Evolutionary conservation across 2,113 vertebrate species (phyloP).

Genomic region (Tragelaphus imberbis): DNA sequence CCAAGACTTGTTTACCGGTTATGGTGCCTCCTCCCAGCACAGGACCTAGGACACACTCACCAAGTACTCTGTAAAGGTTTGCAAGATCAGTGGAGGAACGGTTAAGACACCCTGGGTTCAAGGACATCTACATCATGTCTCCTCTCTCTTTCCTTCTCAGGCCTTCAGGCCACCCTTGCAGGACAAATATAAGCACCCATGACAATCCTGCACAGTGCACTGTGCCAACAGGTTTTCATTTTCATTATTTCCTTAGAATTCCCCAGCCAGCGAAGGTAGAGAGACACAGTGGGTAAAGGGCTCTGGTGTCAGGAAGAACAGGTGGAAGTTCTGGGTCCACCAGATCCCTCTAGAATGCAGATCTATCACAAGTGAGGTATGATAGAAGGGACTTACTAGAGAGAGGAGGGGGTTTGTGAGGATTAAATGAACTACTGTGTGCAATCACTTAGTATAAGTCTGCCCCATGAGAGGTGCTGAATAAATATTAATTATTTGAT

Average conservation of each 20-base stretch:
- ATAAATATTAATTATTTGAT: background rate
- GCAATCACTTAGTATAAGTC: background rate
- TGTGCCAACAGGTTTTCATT: background rate
- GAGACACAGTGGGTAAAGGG: background rate
- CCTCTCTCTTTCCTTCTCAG: background rate
- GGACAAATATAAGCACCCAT: background rate
- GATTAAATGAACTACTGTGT: background rate
- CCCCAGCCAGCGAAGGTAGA: background rate
- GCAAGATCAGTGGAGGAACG: background rate
- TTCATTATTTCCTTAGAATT: background rate
- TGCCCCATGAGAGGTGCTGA: background rate
- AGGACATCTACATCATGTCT: too few species aligned
- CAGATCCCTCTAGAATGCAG: background rate
- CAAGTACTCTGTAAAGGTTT: background rate
- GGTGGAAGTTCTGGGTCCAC: background rate
- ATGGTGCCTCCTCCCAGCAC: too few species aligned
- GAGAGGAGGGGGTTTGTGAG: background rate
- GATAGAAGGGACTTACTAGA: background rate
- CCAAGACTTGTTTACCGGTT: background rate
- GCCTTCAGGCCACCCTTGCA: background rate
- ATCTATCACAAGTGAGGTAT: background rate
- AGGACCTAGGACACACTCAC: background rate
- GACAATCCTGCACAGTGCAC: background rate
- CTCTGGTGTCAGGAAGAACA: background rate
- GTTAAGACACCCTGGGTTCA: background rate